phyloP scores from a whole-genome alignment of 1,140 invertebrate species.

The Drosophila takahashii region DNA sequence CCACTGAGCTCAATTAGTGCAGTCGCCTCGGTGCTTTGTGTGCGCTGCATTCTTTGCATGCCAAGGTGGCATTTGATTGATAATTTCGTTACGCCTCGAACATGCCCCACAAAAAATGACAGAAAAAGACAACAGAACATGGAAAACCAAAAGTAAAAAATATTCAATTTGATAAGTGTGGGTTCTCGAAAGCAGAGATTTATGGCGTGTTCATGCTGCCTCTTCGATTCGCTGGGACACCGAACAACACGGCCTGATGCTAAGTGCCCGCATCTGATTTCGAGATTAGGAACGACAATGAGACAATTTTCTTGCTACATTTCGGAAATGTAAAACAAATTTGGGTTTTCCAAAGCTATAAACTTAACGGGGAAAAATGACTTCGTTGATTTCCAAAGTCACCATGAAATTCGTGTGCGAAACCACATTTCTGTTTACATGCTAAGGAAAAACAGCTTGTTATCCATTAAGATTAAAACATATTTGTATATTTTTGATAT shows the following conservation, averaged over 20 bases:
- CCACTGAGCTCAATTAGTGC: constrained; percentile 72
- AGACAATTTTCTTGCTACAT: constrained; percentile 37
- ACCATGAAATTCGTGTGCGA: neutral
- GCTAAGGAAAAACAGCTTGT: constrained; percentile 2
- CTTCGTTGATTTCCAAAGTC: neutral
- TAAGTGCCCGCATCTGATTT: constrained; percentile 68
- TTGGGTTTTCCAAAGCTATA: neutral
- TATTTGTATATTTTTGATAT: constrained; percentile 58
- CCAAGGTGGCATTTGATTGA: constrained; percentile 80
- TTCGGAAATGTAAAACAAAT: neutral
- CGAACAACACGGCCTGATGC: constrained; percentile 35
- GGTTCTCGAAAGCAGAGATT: constrained; percentile 49
- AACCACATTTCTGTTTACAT: neutral
- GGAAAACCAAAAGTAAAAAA: constrained; percentile 24
- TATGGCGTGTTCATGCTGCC: constrained; percentile 58
- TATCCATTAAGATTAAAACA: constrained; percentile 33
- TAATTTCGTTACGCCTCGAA: constrained; percentile 79
- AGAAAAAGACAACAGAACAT: constrained; percentile 42
- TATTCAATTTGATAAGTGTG: constrained; percentile 59
- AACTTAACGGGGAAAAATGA: constrained; percentile 12
- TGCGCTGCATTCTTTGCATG: constrained; percentile 71
- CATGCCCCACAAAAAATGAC: constrained; percentile 42
- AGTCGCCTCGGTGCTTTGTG: constrained; percentile 46
- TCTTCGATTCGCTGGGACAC: constrained; percentile 39
- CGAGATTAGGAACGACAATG: constrained; percentile 29